Conservation (phyloP, 2,888 invertebrate species). For the Anthophora plumipes region DNA sequence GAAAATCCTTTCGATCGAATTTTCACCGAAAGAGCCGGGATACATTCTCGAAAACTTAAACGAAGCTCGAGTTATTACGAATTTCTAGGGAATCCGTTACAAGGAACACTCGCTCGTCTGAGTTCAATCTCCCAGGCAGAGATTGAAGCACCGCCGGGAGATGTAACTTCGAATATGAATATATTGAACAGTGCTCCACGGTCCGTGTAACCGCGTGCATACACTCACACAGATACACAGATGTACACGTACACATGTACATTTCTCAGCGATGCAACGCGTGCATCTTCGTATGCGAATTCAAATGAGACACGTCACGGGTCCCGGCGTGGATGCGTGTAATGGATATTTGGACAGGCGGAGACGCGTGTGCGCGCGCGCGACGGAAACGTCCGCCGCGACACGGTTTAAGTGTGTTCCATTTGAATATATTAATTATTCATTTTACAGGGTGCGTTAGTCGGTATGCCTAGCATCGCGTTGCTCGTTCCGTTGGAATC, state of each 20-base stretch:
- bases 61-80: slow-evolving; percentile 26
- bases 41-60: too few species aligned
- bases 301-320: slow-evolving; percentile 21
- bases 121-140: slow-evolving; percentile 35
- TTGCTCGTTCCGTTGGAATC: slow-evolving; percentile 29
- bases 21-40: too few species aligned
- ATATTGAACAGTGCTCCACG: slow-evolving; percentile 27
- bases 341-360: slow-evolving; percentile 50
- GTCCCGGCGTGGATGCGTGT: slow-evolving; percentile 21
- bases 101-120: slow-evolving; percentile 2
- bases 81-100: slow-evolving; percentile 38
- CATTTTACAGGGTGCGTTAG: slow-evolving; percentile 59
- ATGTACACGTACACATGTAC: background rate
- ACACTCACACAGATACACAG: background rate
- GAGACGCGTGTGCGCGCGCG: slow-evolving; percentile 4
- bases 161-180: slow-evolving; percentile 55
- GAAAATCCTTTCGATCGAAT: too few species aligned
- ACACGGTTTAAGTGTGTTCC: slow-evolving; percentile 65
- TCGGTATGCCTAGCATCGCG: slow-evolving; percentile 1
- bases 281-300: slow-evolving; percentile 4
- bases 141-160: slow-evolving; percentile 39
- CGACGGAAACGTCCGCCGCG: slow-evolving; percentile 29
- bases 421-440: slow-evolving; percentile 73
- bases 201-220: background rate
- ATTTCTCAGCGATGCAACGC: background rate